A percentile compares a stretch with the other conserved stretches of the same genome.
Evolutionary conservation across 2,797 vertebrate genomes (phyloP).

Genomic region (Neostethus bicornis): DNA sequence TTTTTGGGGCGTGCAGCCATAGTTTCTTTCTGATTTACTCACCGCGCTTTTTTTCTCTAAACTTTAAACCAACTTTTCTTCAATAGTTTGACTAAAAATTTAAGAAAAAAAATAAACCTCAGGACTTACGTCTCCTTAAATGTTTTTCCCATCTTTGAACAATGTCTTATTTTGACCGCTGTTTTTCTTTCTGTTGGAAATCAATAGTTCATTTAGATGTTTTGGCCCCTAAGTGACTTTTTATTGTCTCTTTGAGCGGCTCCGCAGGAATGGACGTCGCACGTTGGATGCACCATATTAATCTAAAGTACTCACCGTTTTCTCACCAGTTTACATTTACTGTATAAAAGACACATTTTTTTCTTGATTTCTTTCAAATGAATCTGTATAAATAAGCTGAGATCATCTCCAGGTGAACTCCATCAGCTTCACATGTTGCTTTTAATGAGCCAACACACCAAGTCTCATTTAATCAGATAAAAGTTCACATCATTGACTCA

Average conservation of each 20-base stretch:
- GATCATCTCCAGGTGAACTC: not conserved
- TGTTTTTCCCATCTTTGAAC: constrained; percentile 19
- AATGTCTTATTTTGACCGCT: not conserved
- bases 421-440: constrained; percentile 3
- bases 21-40: too few relatives aligned
- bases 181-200: constrained; percentile 22
- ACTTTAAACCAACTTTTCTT: too few relatives aligned
- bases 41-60: too few relatives aligned
- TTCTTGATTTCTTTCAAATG: not conserved
- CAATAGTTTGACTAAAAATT: not conserved
- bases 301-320: not conserved
- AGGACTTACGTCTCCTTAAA: constrained; percentile 16
- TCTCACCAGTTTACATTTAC: not conserved
- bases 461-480: constrained; percentile 13
- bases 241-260: constrained; percentile 6
- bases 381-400: not conserved
- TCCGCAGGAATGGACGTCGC: constrained; percentile 17
- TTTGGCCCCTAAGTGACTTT: constrained; percentile 13
- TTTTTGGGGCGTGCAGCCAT: too few relatives aligned
- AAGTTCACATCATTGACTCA: constrained; percentile 11
- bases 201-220: constrained; percentile 47
- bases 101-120: constrained; percentile 9
- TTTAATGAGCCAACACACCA: constrained; percentile 7
- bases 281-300: constrained; percentile 9
- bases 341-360: not conserved